Evolutionary conservation across 35 echinoderm and acorn worm genomes (phyloP).

Genomic region (Ophiothrix spiculata): DNA sequence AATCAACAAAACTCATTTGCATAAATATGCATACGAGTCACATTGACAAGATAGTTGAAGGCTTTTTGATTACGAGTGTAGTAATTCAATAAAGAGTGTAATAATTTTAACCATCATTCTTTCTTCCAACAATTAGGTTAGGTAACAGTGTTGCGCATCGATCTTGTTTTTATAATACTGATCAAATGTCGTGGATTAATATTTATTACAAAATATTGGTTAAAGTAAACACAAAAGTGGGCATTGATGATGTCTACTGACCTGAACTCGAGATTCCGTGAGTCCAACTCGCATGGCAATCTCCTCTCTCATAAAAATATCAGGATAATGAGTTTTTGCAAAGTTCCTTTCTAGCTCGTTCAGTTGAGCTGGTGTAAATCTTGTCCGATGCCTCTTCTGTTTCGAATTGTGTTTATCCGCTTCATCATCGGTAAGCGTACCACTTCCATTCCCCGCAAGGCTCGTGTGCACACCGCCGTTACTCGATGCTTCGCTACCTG

Average conservation of each 20-base stretch:
- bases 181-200: too few species aligned
- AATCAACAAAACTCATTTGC: too few species aligned
- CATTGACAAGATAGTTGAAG: too few species aligned
- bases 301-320: conserved; percentile 99
- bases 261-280: conserved; percentile 98
- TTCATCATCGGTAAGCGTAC: not conserved
- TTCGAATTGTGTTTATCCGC: conserved; percentile 17
- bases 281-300: conserved; percentile 98
- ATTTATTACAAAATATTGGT: too few species aligned
- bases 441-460: not conserved
- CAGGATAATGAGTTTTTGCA: conserved; percentile 98
- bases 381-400: conserved; percentile 93
- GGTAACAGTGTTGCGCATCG: too few species aligned
- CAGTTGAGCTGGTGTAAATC: conserved; percentile 95
- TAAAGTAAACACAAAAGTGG: too few species aligned
- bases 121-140: too few species aligned
- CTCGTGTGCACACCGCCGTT: not conserved
- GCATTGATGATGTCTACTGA: conserved; percentile 27
- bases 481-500: not conserved
- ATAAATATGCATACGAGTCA: too few species aligned
- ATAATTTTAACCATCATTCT: too few species aligned
- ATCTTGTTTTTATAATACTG: too few species aligned
- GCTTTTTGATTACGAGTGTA: too few species aligned
- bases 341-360: conserved; percentile 99
- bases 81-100: too few species aligned